Percentiles rank a stretch among this genome's conserved stretches.
phyloP scores from a whole-genome alignment of 2,888 invertebrate genomes.

The Lacanobia oleracea region DNA sequence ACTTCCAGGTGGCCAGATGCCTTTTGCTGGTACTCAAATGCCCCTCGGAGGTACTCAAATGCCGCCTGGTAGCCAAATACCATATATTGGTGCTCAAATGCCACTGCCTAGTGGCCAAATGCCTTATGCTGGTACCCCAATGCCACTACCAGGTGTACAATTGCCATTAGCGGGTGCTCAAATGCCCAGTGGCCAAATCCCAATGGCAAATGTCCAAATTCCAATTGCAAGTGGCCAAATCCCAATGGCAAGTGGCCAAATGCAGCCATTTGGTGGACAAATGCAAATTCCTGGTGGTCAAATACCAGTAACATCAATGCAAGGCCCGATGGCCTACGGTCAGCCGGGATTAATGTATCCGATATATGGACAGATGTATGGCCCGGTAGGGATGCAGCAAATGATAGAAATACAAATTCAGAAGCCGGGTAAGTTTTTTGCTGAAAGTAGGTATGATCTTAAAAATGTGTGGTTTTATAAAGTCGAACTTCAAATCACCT shows the following conservation, averaged over 20 bases:
- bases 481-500: not conserved
- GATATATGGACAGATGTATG: slow-evolving; percentile 50
- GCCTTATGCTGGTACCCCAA: not conserved
- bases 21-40: slow-evolving; percentile 8
- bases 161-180: not conserved
- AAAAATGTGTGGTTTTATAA: not conserved
- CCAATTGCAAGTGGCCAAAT: slow-evolving; percentile 12
- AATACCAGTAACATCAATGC: slow-evolving; percentile 32
- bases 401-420: slow-evolving; percentile 61
- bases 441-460: not conserved
- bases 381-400: slow-evolving; percentile 53
- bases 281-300: slow-evolving; percentile 34
- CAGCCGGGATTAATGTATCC: slow-evolving; percentile 47
- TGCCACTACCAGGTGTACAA: not conserved
- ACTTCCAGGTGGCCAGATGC: slow-evolving; percentile 23
- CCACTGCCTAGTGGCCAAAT: not conserved
- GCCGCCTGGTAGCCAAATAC: slow-evolving; percentile 9
- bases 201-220: too few relatives aligned
- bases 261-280: slow-evolving; percentile 15
- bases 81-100: slow-evolving; percentile 6
- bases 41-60: slow-evolving; percentile 16
- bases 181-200: slow-evolving; percentile 1
- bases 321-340: slow-evolving; percentile 39
- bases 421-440: slow-evolving; percentile 40
- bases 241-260: not conserved